These are phyloP conservation scores for Proisotoma minuta DNA, from an alignment of 2,888 invertebrate genomes.

Conservation along the genomic window DNA sequence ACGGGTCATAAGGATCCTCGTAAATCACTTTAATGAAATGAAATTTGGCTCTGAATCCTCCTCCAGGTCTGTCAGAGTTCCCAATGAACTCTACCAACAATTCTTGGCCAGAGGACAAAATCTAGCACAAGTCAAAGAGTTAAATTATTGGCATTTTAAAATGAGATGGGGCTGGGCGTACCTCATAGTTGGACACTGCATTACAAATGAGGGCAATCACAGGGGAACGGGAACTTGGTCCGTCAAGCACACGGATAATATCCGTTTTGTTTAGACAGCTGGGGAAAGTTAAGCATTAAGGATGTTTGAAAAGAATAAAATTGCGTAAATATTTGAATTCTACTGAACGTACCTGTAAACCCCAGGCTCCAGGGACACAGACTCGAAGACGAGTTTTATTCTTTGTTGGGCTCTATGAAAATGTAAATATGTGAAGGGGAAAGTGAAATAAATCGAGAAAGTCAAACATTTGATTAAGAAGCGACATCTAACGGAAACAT, in stretches of 20 bases:
- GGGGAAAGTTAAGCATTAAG: slow-evolving; percentile 51
- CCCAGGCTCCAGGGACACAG: slow-evolving; percentile 70
- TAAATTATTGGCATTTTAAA: not conserved
- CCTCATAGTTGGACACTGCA: slow-evolving; percentile 69
- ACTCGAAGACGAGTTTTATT: slow-evolving; percentile 76
- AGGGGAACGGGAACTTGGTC: slow-evolving; percentile 66
- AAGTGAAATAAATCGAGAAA: too few relatives aligned
- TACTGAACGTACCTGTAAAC: slow-evolving; percentile 63
- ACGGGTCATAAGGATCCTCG: slow-evolving; percentile 34
- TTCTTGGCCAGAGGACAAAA: slow-evolving; percentile 73
- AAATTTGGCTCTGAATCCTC: slow-evolving; percentile 67
- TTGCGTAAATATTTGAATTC: slow-evolving; percentile 1
- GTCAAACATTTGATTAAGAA: slow-evolving; percentile 6
- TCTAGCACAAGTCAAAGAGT: slow-evolving; percentile 13
- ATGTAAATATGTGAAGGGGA: too few relatives aligned
- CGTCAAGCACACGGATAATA: slow-evolving; percentile 79
- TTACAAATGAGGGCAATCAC: slow-evolving; percentile 79
- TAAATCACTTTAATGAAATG: slow-evolving; percentile 46
- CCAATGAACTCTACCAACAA: slow-evolving; percentile 78
- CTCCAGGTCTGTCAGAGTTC: slow-evolving; percentile 72
- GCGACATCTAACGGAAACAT: too few relatives aligned
- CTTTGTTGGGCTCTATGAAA: slow-evolving; percentile 55
- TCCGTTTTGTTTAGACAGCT: slow-evolving; percentile 78
- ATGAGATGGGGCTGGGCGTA: slow-evolving; percentile 49
- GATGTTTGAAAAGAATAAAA: slow-evolving; percentile 2